A percentile compares a stretch with the other conserved stretches of the same genome.
phyloP scores from a whole-genome alignment of 2,888 invertebrate genomes.

The Microdon myrmicae region DNA sequence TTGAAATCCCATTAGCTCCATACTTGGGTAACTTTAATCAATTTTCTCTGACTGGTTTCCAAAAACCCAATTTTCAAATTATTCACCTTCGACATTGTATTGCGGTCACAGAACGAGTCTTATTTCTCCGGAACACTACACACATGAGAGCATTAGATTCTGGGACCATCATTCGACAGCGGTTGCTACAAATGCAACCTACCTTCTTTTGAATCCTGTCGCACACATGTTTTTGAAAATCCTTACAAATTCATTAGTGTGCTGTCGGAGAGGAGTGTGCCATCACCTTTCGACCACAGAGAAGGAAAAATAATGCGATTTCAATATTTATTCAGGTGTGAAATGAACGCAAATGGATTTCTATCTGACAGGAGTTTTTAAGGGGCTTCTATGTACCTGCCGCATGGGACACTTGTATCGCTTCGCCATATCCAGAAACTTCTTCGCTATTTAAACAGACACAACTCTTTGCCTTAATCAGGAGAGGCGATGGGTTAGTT shows the following conservation, averaged over 20 bases:
- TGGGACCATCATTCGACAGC: too few relatives aligned
- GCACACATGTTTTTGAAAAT: slow-evolving; percentile 13
- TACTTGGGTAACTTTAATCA: slow-evolving; percentile 4
- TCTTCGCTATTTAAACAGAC: slow-evolving; percentile 10
- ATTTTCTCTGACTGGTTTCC: neutral
- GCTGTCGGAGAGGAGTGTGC: slow-evolving; percentile 9
- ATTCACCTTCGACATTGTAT: slow-evolving; percentile 34
- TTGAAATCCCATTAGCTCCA: neutral
- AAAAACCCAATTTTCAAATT: slow-evolving; percentile 22
- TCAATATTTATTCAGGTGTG: slow-evolving; percentile 51
- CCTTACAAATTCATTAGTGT: slow-evolving; percentile 49
- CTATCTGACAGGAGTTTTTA: too few relatives aligned
- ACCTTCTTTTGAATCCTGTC: slow-evolving; percentile 17
- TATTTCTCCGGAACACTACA: slow-evolving; percentile 20
- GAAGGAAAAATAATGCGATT: slow-evolving; percentile 41
- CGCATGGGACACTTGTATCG: too few relatives aligned
- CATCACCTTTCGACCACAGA: slow-evolving; percentile 12
- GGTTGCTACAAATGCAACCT: too few relatives aligned
- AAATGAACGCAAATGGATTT: slow-evolving; percentile 40
- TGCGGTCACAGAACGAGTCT: slow-evolving; percentile 25
- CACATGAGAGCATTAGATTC: slow-evolving; percentile 32
- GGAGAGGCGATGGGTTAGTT: neutral
- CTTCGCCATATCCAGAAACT: slow-evolving; percentile 2
- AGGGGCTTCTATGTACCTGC: too few relatives aligned
- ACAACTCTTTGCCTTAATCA: slow-evolving; percentile 22